phyloP scores from a whole-genome alignment of 2,113 vertebrate species.

The Spea multiplicata region DNA sequence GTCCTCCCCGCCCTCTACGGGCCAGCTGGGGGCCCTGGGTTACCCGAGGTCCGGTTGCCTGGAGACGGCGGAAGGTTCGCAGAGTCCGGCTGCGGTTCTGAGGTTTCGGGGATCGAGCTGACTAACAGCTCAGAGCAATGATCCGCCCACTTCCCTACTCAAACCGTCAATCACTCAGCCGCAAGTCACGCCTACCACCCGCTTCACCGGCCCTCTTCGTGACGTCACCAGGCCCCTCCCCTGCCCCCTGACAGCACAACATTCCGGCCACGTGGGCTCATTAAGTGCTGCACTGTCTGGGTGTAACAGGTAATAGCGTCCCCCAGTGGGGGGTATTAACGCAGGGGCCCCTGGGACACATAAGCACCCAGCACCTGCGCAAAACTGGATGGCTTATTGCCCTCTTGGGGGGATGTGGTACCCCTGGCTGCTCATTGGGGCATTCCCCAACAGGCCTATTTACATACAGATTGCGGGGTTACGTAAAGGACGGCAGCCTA shows the following conservation, averaged over 20 bases:
- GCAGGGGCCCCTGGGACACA: no score
- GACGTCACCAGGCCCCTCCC: not conserved
- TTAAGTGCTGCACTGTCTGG: not conserved
- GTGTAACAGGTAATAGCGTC: no score
- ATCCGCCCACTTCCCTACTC: conserved; percentile 23
- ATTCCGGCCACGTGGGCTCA: conserved; percentile 10
- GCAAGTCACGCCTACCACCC: not conserved
- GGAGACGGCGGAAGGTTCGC: not conserved
- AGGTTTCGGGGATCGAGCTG: not conserved
- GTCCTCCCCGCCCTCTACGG: not conserved
- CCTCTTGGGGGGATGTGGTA: no score
- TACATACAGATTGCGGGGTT: no score
- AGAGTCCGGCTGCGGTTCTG: not conserved
- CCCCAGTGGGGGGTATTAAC: no score
- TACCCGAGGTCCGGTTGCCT: not conserved
- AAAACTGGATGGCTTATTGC: no score
- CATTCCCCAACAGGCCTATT: no score
- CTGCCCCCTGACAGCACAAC: not conserved
- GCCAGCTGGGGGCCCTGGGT: not conserved
- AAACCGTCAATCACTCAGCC: not conserved
- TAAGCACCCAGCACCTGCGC: no score
- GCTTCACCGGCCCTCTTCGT: not conserved
- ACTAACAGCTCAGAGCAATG: not conserved
- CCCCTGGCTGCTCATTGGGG: no score
- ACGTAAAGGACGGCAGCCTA: no score